Conservation (phyloP, 2,888 invertebrate species). For the Cantharis flavilabris region DNA sequence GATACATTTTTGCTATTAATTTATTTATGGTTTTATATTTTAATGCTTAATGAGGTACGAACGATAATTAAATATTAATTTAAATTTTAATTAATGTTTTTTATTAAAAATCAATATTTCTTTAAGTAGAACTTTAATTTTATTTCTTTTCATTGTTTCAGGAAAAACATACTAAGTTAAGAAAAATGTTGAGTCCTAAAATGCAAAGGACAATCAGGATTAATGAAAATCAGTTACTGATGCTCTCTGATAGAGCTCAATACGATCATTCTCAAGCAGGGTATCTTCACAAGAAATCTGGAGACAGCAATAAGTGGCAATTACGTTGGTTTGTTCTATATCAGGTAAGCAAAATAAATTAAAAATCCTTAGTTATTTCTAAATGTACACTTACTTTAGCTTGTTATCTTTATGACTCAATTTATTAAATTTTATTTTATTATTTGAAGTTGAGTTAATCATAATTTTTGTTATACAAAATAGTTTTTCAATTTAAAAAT, state of each 20-base stretch:
- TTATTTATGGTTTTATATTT: not conserved
- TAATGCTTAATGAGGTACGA: not conserved
- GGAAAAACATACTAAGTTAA: slow-evolving; percentile 25
- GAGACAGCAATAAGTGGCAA: slow-evolving; percentile 89
- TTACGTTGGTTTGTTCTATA: slow-evolving; percentile 80
- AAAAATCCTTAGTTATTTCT: not conserved
- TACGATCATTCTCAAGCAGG: slow-evolving; percentile 83
- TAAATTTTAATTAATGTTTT: not conserved
- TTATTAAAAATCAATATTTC: not conserved
- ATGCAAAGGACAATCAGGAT: slow-evolving; percentile 85
- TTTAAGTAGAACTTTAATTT: not conserved
- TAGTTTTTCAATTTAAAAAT: no score
- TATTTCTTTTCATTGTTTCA: slow-evolving; percentile 15
- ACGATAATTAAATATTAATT: not conserved
- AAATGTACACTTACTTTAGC: not conserved
- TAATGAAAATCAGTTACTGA: slow-evolving; percentile 82
- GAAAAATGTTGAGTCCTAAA: slow-evolving; percentile 75
- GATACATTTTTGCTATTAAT: not conserved
- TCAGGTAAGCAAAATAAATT: slow-evolving; percentile 64
- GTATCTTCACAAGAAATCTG: slow-evolving; percentile 82
- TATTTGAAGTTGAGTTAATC: not conserved
- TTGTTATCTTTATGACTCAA: not conserved
- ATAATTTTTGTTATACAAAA: not conserved
- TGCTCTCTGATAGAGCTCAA: slow-evolving; percentile 84
- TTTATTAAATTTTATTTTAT: not conserved